Evolutionary conservation across 2,888 invertebrate species (phyloP).

Genomic region (Octonoba sinensis): DNA sequence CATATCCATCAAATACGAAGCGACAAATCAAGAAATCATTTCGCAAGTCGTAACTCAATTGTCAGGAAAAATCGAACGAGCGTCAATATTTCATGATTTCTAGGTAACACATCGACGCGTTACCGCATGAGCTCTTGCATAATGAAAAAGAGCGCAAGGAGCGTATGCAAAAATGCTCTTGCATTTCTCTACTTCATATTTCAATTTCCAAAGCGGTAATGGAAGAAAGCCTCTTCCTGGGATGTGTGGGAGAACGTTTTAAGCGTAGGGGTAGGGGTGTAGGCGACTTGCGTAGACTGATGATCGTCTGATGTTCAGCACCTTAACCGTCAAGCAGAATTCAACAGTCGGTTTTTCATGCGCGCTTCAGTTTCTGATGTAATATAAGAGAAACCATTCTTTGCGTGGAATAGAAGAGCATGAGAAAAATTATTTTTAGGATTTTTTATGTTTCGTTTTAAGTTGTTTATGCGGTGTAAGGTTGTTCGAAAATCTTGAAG

Average conservation of each 20-base stretch:
- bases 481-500: too few species aligned
- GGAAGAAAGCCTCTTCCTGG: slow-evolving; percentile 13
- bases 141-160: slow-evolving; percentile 8
- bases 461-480: too few species aligned
- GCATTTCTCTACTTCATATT: slow-evolving; percentile 25
- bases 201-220: slow-evolving; percentile 46
- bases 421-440: slow-evolving; percentile 9
- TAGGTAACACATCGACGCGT: not conserved
- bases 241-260: not conserved
- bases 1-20: slow-evolving; percentile 7
- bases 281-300: slow-evolving; percentile 38
- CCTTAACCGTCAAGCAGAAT: slow-evolving; percentile 44
- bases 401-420: too few species aligned
- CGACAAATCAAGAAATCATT: slow-evolving; percentile 43
- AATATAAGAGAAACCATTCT: too few species aligned
- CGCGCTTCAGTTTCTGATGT: too few species aligned
- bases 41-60: slow-evolving; percentile 1
- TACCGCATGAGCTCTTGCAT: slow-evolving; percentile 15
- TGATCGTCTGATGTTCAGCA: slow-evolving; percentile 59
- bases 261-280: slow-evolving; percentile 9
- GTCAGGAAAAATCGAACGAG: not conserved
- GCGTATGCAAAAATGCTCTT: not conserved
- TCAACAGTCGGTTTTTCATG: slow-evolving; percentile 24
- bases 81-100: slow-evolving; percentile 8
- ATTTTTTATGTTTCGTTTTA: slow-evolving; percentile 24